Evolutionary conservation across 2,113 vertebrate genomes (phyloP).

Genomic region (Hippocampus mohnikei): DNA sequence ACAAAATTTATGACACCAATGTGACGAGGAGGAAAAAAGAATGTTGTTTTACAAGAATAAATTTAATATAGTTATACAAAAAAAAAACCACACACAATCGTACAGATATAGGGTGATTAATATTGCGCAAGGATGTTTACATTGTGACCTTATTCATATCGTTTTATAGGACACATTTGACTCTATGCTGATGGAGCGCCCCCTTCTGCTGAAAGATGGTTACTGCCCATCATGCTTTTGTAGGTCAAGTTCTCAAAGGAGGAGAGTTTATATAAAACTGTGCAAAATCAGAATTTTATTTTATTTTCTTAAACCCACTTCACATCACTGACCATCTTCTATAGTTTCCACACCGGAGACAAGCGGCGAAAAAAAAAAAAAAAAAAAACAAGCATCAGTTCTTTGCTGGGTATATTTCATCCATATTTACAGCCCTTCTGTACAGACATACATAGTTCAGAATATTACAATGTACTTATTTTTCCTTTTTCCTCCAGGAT

Average conservation of each 20-base stretch:
- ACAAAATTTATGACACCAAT: too few species aligned
- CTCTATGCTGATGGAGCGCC: slow-evolving; percentile 43
- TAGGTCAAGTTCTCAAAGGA: neutral
- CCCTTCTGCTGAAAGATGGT: slow-evolving; percentile 39
- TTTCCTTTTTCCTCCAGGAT: slow-evolving; percentile 27
- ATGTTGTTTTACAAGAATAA: neutral
- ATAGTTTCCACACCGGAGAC: slow-evolving; percentile 41
- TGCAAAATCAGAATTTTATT: slow-evolving; percentile 75
- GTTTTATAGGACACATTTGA: neutral
- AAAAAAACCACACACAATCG: neutral
- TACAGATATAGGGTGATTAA: neutral
- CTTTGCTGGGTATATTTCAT: slow-evolving; percentile 48
- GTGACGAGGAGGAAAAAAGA: too few species aligned
- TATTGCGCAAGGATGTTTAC: neutral
- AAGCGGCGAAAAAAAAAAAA: slow-evolving; percentile 27
- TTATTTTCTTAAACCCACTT: slow-evolving; percentile 55
- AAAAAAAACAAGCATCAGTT: slow-evolving; percentile 45
- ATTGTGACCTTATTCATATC: neutral
- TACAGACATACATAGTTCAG: slow-evolving; percentile 36
- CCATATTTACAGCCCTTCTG: slow-evolving; percentile 43
- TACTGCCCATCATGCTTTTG: neutral
- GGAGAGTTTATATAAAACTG: slow-evolving; percentile 64
- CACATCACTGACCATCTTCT: slow-evolving; percentile 32
- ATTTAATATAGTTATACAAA: neutral
- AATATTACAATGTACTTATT: slow-evolving; percentile 27